These are phyloP conservation scores for Seriola rivoliana DNA, from an alignment of 2,113 vertebrate genomes.

Conservation along the genomic window DNA sequence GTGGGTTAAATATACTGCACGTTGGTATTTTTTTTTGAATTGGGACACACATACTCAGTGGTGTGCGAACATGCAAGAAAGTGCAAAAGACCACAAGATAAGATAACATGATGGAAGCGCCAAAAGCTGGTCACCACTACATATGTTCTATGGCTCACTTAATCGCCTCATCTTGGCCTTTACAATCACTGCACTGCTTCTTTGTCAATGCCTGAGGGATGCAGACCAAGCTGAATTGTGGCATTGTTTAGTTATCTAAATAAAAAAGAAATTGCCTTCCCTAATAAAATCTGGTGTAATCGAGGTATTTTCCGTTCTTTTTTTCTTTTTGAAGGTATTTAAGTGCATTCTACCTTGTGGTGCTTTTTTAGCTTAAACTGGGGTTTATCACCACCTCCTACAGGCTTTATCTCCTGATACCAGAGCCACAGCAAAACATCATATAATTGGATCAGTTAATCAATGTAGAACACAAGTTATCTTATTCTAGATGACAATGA, in stretches of 20 bases:
- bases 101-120: conserved; percentile 15
- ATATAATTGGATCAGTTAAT: conserved; percentile 20
- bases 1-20: conserved; percentile 57
- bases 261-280: neutral
- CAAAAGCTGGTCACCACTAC: neutral
- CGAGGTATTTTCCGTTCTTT: neutral
- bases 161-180: neutral
- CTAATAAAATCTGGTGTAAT: conserved; percentile 4
- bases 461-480: neutral
- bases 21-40: conserved; percentile 31
- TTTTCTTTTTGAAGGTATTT: neutral
- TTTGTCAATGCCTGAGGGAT: neutral
- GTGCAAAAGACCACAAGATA: conserved; percentile 8
- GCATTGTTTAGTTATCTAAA: neutral
- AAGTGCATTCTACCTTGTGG: neutral
- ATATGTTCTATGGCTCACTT: neutral
- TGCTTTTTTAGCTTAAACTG: neutral
- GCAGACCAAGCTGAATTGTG: neutral
- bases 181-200: neutral
- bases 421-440: neutral
- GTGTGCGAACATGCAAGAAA: conserved; percentile 10
- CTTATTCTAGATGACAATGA: conserved; percentile 1
- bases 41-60: conserved; percentile 44
- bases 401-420: conserved; percentile 1
- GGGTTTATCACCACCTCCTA: neutral